These are phyloP conservation scores for Cyprinodon variegatus DNA, from an alignment of 2,113 vertebrate genomes.

Conservation along the genomic window DNA sequence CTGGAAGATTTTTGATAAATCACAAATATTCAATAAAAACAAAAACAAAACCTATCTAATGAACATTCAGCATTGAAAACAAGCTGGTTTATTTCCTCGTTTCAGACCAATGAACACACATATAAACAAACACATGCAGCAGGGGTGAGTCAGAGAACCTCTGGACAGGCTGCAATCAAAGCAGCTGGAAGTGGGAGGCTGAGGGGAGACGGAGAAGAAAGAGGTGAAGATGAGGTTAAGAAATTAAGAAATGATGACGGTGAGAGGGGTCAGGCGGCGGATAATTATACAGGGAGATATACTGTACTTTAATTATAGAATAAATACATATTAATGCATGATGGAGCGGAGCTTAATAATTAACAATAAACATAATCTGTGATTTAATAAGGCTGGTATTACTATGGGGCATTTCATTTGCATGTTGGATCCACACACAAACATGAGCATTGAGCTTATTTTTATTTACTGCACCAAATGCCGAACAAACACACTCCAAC, in stretches of 20 bases:
- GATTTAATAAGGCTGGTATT: slow-evolving; percentile 70
- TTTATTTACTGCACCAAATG: slow-evolving; percentile 21
- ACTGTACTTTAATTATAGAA: slow-evolving; percentile 52
- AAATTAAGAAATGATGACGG: slow-evolving; percentile 15
- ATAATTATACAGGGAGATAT: slow-evolving; percentile 30
- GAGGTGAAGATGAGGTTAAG: slow-evolving; percentile 25
- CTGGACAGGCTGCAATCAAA: slow-evolving; percentile 56
- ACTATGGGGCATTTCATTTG: slow-evolving; percentile 65
- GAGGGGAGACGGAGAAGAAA: slow-evolving; percentile 38
- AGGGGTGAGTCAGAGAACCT: slow-evolving; percentile 62
- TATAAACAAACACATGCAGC: slow-evolving; percentile 34
- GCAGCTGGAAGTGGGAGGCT: slow-evolving; percentile 27
- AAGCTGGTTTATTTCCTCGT: slow-evolving; percentile 69
- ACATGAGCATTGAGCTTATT: background rate
- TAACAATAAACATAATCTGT: slow-evolving; percentile 68
- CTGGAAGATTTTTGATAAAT: background rate
- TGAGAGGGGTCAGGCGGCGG: slow-evolving; percentile 27
- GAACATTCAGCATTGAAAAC: slow-evolving; percentile 42
- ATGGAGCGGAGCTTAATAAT: slow-evolving; percentile 66
- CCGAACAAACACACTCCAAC: slow-evolving; percentile 37
- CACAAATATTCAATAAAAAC: background rate
- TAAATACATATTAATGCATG: slow-evolving; percentile 68
- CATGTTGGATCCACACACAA: slow-evolving; percentile 43
- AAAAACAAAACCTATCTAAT: background rate
- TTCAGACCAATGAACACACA: slow-evolving; percentile 57